Base-by-base conservation (phyloP, 2,888 invertebrate species). In the Nephrotoma guestfalica region DNA sequence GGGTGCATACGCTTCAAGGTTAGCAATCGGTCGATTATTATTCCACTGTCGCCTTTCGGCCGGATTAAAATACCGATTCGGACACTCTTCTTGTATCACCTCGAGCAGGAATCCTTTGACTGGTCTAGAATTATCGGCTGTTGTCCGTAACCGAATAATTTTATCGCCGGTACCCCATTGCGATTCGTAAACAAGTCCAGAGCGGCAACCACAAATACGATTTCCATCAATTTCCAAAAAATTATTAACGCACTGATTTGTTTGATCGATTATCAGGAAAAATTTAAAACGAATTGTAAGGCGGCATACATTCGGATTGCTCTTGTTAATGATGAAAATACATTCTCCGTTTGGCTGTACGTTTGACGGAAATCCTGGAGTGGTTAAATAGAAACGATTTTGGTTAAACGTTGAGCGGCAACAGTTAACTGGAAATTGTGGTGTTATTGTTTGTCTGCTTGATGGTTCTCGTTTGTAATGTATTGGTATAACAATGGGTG, bases 121-220 rank as follows among this genome's bases (percentile, higher is more conserved):
- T 51, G 89, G 90, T 87, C 90, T 91, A 15, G 90, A 89, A 1
- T 91, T 89, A 86, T 91, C 90, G 4, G 92, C 93, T 0, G 90
- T 88, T 88, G 92, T 93, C 87, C 90, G 90, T 88, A 93, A 91
- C 6, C 91, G 90, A 83, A 93, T 88, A 0, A 91, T 88, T 89
- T 93, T 94, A 0, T 91, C 90, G 4, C 89, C 89, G n/a, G 90
- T 88, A 4, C 88, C 89, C 91, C 91, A 92, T 83, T 89, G 89
- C 0, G 89, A 88, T 7, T 89, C 89, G 87, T 89, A 89, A 0
- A 88, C 87, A 9, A 88, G 86, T 1, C 90, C 90, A 3, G 92
- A 92, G 86, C 92, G 92, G 88, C 94, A 94, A 0, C 94, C 94
- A 88, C 94, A 94, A 86, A 93, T 91, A 13, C 91, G 90, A 88